A percentile compares a stretch with the other conserved stretches of the same genome.
Conservation (phyloP, 1,140 invertebrate genomes). For the Rhagoletis pomonella region DNA sequence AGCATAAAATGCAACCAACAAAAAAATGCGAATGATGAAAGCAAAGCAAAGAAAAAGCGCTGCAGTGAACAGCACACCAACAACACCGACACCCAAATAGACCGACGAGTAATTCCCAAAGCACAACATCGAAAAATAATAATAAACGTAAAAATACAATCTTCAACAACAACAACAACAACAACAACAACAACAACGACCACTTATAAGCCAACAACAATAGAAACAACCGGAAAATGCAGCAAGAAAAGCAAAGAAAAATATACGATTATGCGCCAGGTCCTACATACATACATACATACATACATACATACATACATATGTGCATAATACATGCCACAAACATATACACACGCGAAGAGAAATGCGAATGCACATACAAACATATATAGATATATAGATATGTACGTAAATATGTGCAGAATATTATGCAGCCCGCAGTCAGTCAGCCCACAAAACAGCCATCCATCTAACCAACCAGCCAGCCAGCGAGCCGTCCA, state of each 20-base stretch:
- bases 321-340: no score
- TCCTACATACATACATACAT: not conserved
- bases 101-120: slow-evolving; percentile 27
- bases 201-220: not conserved
- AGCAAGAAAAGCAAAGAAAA: slow-evolving; percentile 50
- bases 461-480: not conserved
- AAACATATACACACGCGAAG: not conserved
- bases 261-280: slow-evolving; percentile 41
- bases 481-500: not conserved
- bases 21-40: slow-evolving; percentile 39
- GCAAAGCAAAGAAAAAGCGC: slow-evolving; percentile 37
- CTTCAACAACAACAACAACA: not conserved
- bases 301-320: no score
- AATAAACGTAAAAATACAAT: not conserved
- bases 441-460: not conserved
- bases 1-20: slow-evolving; percentile 7
- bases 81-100: not conserved
- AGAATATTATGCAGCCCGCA: not conserved
- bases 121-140: slow-evolving; percentile 15
- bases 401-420: not conserved
- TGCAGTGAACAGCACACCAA: not conserved
- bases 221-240: slow-evolving; percentile 50
- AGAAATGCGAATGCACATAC: no score
- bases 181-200: slow-evolving; percentile 2
- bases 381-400: no score